Base-by-base conservation (phyloP, 2,113 vertebrate species). In the Orientallactaga bullata region DNA sequence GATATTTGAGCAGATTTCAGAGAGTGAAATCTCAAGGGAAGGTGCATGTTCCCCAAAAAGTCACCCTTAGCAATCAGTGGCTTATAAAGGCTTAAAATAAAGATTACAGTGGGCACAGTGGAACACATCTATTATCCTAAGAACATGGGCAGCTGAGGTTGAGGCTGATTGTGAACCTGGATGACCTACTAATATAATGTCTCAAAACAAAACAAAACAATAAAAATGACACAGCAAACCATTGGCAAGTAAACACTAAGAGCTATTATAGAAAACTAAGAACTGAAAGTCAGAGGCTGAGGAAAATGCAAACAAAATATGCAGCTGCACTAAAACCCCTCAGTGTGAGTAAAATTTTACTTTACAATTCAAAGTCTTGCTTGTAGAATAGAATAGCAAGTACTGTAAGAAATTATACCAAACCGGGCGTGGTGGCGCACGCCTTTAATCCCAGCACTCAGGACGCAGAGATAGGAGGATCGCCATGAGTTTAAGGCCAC, bases 261-360 rank as follows among this genome's bases (percentile, higher is more conserved):
- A 96, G 16, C 26, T 61, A 61, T 60, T 23, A 82, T 7, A 79
- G 51, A 8, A 73, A 96, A 91, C 58, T 82, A 88, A 88, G 55
- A 51, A 28, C 16, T 47, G 83, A 77, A 61, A 61, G n/a, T 39
- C 61, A 23, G 35, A 4, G 78, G 16, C n/a, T 60, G 16, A 79
- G 42, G 5, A 5, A 47, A 47, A 47, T 47, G 5, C 42, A 5
- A 47, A 47, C 42, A 8, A 47, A 8, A 20, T 47, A 89, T 73
- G 32, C 73, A 78, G 2, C 58, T 47, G 32, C 12, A 89, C 69
- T 86, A 83, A 89, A 77, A 63, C 21, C 8, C 0, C 24, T 35
- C 6, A 24, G 15, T 32, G 16, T n/a, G 47, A 85, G 69, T 30
- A 85, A 69, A 51, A 10, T 55, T 88, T 86, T 61, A 80, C 35